Base-by-base conservation (phyloP, 2,113 vertebrate genomes). In the Chlorodrepanis virens region DNA sequence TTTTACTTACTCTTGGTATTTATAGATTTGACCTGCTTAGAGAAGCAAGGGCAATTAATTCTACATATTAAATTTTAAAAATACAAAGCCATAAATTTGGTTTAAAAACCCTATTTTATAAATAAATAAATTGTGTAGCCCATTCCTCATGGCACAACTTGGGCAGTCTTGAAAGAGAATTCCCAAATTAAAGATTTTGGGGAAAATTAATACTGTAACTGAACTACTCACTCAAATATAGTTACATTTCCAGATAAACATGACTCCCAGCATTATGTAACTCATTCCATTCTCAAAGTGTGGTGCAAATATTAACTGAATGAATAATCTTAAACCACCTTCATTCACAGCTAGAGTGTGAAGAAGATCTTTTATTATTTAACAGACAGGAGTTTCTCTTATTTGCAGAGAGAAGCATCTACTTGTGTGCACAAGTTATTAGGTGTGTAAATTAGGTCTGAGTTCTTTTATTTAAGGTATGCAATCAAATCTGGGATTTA, bases 161-260 rank as follows among this genome's bases (percentile, higher is more conserved):
- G 31, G 20, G 28, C 19, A 76, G 50, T 76, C 70, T 57, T 70
- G 14, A 68, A 90, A 78, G 27, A 79, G 31, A 61, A 63, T 77
- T 87, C 49, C 44, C 67, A 89, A 95, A 63, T 47, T 81, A 84
- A 45, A 60, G 80, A 44, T 20, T 60, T 27, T 39, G 35, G 31
- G 42, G 37, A 52, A 81, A 83, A 92, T 83, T 39, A 82, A 72
- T 82, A 33, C 50, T 60, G 28, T 71, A 64, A 68, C n/a, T 94
- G 87, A 87, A 87, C 53, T 93, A 44, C 27, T 92, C 67, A 88
- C 47, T 83, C 83, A 96, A 91, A 94, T 84, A 96, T 76, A 63
- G 74, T 75, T 87, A 90, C 10, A 16, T 67, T 95, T 68, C 82
- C 65, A 69, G 92, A 87, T 56, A 87, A 89, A 67, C 31, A 12